phyloP scores from a whole-genome alignment of 30 jellyfish, hydroid and myxozoan genomes.

The Mastigias papua region DNA sequence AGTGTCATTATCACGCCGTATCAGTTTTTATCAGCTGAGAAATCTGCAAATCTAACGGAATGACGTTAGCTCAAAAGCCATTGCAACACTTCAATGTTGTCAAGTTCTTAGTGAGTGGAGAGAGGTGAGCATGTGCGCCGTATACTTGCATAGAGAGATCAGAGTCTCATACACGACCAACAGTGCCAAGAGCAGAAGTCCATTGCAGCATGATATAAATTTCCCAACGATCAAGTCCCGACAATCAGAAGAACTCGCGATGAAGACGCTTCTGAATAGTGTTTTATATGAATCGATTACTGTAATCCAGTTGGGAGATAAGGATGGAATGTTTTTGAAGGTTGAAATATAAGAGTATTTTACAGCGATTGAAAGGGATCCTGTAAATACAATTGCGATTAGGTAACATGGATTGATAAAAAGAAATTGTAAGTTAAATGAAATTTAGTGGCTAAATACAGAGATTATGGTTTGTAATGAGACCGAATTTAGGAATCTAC shows the following conservation, averaged over 20 bases:
- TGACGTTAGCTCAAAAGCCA: too few relatives aligned
- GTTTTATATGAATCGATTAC: conserved; percentile 49
- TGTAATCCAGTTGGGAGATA: conserved; percentile 48
- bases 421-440: background rate
- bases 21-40: too few relatives aligned
- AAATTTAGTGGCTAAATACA: conserved; percentile 18
- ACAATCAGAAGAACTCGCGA: background rate
- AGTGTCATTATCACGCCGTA: too few relatives aligned
- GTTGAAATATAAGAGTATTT: conserved; percentile 1
- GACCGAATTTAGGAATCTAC: background rate
- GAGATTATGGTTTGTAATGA: background rate
- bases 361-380: background rate
- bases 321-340: conserved; percentile 40
- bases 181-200: background rate
- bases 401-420: conserved; percentile 5
- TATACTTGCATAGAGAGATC: background rate
- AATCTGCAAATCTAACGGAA: too few relatives aligned
- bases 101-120: background rate
- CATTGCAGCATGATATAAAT: too few relatives aligned
- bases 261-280: background rate
- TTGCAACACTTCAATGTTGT: background rate
- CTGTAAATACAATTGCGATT: conserved; percentile 15
- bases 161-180: background rate
- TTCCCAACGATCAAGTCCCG: background rate
- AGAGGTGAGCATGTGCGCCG: background rate